Base-by-base conservation (phyloP, 1,140 invertebrate species). In the Chrysomallon squamiferum region DNA sequence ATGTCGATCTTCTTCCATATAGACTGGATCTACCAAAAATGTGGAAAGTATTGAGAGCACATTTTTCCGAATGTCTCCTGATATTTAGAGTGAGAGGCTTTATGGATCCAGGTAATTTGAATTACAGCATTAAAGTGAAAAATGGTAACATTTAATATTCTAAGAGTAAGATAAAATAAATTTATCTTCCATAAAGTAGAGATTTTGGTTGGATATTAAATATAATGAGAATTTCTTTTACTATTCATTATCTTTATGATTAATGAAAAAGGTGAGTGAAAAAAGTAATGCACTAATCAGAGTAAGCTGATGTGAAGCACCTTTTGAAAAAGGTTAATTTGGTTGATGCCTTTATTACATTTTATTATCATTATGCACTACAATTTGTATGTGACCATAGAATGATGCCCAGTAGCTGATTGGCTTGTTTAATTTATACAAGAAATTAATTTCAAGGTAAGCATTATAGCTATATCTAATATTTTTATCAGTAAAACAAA, bases 31-130 rank as follows among this genome's bases (percentile, higher is more conserved):
- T 77, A 3, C 49, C 45, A 7, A 73, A 72, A 30, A 74, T 77
- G 71, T 80, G 78, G 78, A 80, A 74, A 57, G 65, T 80, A 13
- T 63, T 80, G 7, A 61, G 76, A 18, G 66, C 73, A 20, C 78
- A 80, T 35, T 72, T 78, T 35, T 80, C 78, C 2, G 72, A 74
- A 27, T 68, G 65, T 62, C 63, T 80, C 18, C 59, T 70, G 6
- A 67, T 69, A 5, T 56, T 80, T 5, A 73, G 70, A 47, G 30
- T 80, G 7, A 58, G 65, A 60, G 78, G 78, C 13, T 72, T 72
- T 52, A n/a, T 68, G 41, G 66, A 72, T 41, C 60, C 50, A 41
- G 65, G 72, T 74, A 29, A n/a, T 41, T 38, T 47, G 13, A 33
- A 25, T 15, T 7, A 11, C 22, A 29, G n/a, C 3, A 54, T 25